A percentile compares a stretch with the other conserved stretches of the same genome.
These are phyloP conservation scores for Sesamia inferens DNA, from an alignment of 2,888 invertebrate genomes.

Conservation along the genomic window DNA sequence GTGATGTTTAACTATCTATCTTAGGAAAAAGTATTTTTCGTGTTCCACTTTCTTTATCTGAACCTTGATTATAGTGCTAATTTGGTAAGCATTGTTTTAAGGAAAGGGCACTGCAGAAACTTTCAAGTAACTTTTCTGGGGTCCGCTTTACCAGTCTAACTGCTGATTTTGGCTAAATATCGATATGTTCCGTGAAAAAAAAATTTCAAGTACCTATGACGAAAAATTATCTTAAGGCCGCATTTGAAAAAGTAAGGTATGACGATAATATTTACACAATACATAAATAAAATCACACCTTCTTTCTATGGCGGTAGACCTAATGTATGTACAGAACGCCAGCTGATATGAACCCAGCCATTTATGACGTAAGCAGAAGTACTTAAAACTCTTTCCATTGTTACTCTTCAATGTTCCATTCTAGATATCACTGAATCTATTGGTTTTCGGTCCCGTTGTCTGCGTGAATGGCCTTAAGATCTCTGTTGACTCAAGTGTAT, in stretches of 20 bases:
- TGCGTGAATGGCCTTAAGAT: constrained; percentile 66
- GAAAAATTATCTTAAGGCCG: neutral
- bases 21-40: constrained; percentile 26
- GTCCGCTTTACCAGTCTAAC: no score
- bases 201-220: no score
- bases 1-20: constrained; percentile 24
- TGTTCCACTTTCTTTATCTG: constrained; percentile 48
- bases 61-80: constrained; percentile 36
- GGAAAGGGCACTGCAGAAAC: neutral
- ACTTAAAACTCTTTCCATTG: constrained; percentile 17
- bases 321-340: no score
- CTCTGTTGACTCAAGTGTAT: constrained; percentile 81
- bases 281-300: neutral
- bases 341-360: neutral
- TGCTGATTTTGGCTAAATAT: no score
- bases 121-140: neutral
- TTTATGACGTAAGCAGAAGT: neutral
- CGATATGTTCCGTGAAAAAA: no score
- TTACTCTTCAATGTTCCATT: constrained; percentile 37
- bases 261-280: neutral
- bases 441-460: constrained; percentile 57
- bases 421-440: constrained; percentile 30
- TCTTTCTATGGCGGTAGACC: neutral
- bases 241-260: constrained; percentile 14
- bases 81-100: constrained; percentile 6